phyloP scores from a whole-genome alignment of 1,140 invertebrate species.

The Pachypsylla venusta region DNA sequence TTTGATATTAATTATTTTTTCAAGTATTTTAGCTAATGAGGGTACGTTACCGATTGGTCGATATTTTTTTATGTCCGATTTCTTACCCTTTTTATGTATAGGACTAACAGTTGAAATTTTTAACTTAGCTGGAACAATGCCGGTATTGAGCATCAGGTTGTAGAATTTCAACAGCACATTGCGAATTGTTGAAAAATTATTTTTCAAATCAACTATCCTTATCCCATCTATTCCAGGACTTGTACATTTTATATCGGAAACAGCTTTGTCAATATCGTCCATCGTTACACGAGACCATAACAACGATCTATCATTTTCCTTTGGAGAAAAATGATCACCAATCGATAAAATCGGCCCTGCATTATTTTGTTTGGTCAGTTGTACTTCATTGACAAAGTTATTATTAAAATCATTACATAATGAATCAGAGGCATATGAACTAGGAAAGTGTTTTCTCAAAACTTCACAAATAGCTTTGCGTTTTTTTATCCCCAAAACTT shows the following conservation, averaged over 20 bases:
- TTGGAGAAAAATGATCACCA: neutral
- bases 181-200: neutral
- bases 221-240: neutral
- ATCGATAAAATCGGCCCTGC: too few relatives aligned
- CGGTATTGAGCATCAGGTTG: neutral
- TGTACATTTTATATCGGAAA: neutral
- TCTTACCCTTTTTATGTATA: neutral
- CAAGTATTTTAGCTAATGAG: neutral
- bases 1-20: neutral
- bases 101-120: neutral
- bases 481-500: neutral
- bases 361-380: neutral
- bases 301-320: neutral
- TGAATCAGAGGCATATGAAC: neutral
- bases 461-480: neutral
- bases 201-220: neutral
- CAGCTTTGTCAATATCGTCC: neutral
- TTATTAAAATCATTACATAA: conserved; percentile 1
- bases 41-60: too few relatives aligned
- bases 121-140: neutral
- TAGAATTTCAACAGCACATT: neutral
- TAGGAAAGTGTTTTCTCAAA: neutral
- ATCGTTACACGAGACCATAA: neutral
- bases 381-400: neutral
- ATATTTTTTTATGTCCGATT: too few relatives aligned